Conservation (phyloP, 1,140 invertebrate genomes). For the Cyphomyrmex costatus region DNA sequence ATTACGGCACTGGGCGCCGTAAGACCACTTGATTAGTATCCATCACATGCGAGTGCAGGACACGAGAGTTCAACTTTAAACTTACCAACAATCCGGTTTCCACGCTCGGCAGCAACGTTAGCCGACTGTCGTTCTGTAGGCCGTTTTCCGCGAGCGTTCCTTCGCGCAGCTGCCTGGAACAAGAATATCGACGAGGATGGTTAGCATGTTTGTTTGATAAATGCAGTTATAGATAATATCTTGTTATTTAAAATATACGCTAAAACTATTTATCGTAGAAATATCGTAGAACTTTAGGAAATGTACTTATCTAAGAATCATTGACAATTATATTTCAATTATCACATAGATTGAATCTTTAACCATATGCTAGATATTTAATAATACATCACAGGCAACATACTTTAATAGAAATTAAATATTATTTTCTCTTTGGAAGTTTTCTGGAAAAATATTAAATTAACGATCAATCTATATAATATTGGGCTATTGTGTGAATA, state of each 20-base stretch:
- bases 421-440: neutral
- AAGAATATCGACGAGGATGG: conserved; percentile 75
- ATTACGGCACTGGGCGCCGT: conserved; percentile 11
- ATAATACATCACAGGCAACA: neutral
- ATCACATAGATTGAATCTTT: neutral
- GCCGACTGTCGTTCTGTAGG: conserved; percentile 94
- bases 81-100: conserved; percentile 97
- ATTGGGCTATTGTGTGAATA: too few species aligned
- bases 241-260: neutral
- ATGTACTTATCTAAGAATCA: neutral
- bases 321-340: conserved; percentile 1
- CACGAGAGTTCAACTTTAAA: conserved; percentile 82
- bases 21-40: conserved; percentile 26
- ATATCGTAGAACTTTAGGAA: neutral
- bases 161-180: conserved; percentile 94
- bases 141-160: conserved; percentile 95
- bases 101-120: conserved; percentile 96
- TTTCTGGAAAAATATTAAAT: neutral
- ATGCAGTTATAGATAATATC: neutral
- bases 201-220: neutral
- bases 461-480: too few species aligned
- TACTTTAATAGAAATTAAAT: neutral
- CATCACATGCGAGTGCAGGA: neutral
- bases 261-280: neutral
- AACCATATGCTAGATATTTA: neutral